A percentile compares a stretch with the other conserved stretches of the same genome.
phyloP scores from a whole-genome alignment of 2,888 invertebrate species.

The Eristalinus sepulchralis region DNA sequence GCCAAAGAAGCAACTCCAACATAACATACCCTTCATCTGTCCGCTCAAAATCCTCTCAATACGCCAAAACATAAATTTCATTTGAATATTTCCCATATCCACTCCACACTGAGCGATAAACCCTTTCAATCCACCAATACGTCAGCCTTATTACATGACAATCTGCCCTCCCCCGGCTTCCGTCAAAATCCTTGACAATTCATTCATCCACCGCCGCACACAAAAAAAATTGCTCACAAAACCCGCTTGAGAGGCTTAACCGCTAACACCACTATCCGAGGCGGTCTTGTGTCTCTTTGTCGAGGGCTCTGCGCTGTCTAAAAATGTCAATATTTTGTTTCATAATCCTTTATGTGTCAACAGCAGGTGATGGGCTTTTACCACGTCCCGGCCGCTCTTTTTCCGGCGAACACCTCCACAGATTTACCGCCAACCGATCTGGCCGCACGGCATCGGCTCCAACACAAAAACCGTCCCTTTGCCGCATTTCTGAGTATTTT shows the following conservation, averaged over 20 bases:
- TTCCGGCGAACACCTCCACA: neutral
- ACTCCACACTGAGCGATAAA: neutral
- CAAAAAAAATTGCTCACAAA: neutral
- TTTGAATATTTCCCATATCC: conserved; percentile 17
- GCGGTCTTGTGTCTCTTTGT: neutral
- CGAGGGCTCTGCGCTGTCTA: neutral
- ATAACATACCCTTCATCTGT: neutral
- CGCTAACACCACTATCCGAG: neutral
- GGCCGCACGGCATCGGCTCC: neutral
- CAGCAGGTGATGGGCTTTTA: neutral
- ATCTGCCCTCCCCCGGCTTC: no score
- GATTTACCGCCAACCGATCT: neutral
- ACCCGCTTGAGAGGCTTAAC: neutral
- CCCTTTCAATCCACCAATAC: neutral
- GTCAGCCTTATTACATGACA: conserved; percentile 14
- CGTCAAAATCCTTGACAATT: neutral
- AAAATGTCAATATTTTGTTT: conserved; percentile 26
- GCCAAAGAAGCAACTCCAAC: neutral
- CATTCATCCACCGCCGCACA: neutral
- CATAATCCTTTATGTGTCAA: conserved; percentile 37
- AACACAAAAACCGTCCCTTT: neutral
- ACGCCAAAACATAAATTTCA: neutral
- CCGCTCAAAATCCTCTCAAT: neutral
- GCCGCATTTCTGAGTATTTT: neutral
- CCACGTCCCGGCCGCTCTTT: neutral